These are phyloP conservation scores for Drosophila lini DNA, from an alignment of 1,140 invertebrate species.

Conservation along the genomic window DNA sequence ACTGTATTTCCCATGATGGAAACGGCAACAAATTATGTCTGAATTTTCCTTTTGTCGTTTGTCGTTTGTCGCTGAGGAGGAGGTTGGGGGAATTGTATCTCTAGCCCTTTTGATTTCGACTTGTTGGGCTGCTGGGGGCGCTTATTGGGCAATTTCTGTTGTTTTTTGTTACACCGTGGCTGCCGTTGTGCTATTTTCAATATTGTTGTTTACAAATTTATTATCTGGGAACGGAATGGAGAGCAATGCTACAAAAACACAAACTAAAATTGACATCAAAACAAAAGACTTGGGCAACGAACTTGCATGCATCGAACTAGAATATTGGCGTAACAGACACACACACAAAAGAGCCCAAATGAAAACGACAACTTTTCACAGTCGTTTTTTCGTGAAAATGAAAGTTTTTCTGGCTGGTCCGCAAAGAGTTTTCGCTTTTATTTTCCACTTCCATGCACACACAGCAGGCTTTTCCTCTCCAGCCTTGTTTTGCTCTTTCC, in stretches of 20 bases:
- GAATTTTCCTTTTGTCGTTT: conserved; percentile 75
- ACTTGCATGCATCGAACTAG: conserved; percentile 58
- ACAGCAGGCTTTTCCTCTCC: conserved; percentile 40
- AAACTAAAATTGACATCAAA: conserved; percentile 48
- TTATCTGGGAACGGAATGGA: conserved; percentile 69
- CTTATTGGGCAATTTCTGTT: conserved; percentile 71
- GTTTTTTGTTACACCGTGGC: conserved; percentile 19
- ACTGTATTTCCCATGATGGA: conserved; percentile 73
- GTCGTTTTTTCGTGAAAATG: conserved; percentile 64
- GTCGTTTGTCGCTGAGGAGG: conserved; percentile 38
- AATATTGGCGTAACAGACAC: conserved; percentile 34
- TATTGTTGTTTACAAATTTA: conserved; percentile 80
- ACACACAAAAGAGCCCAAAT: neutral
- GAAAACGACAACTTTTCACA: conserved; percentile 19
- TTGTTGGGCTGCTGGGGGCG: conserved; percentile 57
- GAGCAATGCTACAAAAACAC: conserved; percentile 1
- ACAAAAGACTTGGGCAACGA: conserved; percentile 82
- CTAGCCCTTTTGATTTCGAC: conserved; percentile 61
- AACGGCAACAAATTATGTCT: conserved; percentile 74
- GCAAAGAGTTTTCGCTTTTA: conserved; percentile 62
- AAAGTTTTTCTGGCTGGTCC: conserved; percentile 68
- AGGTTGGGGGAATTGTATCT: conserved; percentile 12
- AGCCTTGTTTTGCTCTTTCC: conserved; percentile 23
- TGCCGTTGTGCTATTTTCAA: conserved; percentile 66
- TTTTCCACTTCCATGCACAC: conserved; percentile 76